Conservation (phyloP, 2,888 invertebrate species). For the Pterostichus niger region DNA sequence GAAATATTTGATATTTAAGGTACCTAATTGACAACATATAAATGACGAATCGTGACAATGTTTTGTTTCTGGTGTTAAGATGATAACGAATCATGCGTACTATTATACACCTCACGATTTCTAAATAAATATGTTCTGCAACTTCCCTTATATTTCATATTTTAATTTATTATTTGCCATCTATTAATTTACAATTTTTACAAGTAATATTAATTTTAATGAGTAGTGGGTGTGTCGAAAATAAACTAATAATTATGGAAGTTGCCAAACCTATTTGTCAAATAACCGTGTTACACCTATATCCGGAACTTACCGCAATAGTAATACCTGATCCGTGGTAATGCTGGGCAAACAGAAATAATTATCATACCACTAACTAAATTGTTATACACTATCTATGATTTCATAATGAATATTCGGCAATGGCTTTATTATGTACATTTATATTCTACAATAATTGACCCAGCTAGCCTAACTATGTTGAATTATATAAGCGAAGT, state of each 20-base stretch:
- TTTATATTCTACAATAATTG: slow-evolving; percentile 4
- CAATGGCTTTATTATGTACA: neutral
- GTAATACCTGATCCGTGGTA: slow-evolving; percentile 84
- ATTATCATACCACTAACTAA: slow-evolving; percentile 67
- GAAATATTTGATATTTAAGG: slow-evolving; percentile 39
- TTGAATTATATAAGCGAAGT: slow-evolving; percentile 5
- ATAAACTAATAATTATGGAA: neutral
- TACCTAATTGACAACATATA: slow-evolving; percentile 3
- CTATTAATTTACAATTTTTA: neutral
- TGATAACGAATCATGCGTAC: slow-evolving; percentile 39
- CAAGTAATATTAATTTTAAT: neutral
- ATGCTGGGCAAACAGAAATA: slow-evolving; percentile 75
- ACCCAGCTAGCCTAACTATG: slow-evolving; percentile 17
- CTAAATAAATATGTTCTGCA: slow-evolving; percentile 22
- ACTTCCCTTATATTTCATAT: neutral
- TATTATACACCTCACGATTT: slow-evolving; percentile 19
- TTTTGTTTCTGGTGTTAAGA: slow-evolving; percentile 12
- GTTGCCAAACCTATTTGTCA: slow-evolving; percentile 19
- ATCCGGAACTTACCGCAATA: slow-evolving; percentile 81
- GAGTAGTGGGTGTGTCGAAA: no score
- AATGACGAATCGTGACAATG: slow-evolving; percentile 20
- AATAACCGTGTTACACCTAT: slow-evolving; percentile 60
- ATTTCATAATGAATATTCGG: slow-evolving; percentile 29
- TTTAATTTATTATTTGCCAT: no score
- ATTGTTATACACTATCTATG: slow-evolving; percentile 36